phyloP scores from a whole-genome alignment of 2,797 vertebrate genomes.

The Tamandua tetradactyla region DNA sequence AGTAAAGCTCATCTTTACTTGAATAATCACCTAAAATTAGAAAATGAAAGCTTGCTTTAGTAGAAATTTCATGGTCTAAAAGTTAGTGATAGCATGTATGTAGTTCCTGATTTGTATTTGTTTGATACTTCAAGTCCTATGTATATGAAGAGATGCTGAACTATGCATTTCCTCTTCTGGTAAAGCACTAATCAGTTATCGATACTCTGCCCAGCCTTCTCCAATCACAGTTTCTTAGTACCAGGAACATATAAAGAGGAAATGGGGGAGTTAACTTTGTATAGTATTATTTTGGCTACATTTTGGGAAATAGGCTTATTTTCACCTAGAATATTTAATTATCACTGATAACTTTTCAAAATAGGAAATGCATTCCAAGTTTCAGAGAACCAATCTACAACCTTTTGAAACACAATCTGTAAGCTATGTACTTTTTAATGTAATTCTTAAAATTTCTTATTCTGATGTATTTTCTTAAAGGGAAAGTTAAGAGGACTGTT shows the following conservation, averaged over 20 bases:
- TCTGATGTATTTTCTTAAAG: background rate
- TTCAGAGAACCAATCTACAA: background rate
- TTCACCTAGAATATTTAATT: background rate
- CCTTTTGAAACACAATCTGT: background rate
- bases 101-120: background rate
- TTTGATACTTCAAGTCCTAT: background rate
- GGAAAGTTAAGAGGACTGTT: background rate
- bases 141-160: background rate
- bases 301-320: conserved; percentile 15
- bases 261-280: background rate
- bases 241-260: background rate
- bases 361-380: background rate
- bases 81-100: background rate
- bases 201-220: background rate
- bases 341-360: conserved; percentile 26
- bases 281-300: background rate
- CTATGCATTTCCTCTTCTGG: background rate
- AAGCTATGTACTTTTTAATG: background rate
- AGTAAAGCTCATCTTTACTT: conserved; percentile 26
- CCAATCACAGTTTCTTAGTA: background rate
- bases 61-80: background rate
- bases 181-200: background rate
- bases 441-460: too few relatives aligned
- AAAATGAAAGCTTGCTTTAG: background rate
- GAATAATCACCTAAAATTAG: conserved; percentile 23